phyloP scores from a whole-genome alignment of 2,797 vertebrate genomes.

The Acanthis flammea region DNA sequence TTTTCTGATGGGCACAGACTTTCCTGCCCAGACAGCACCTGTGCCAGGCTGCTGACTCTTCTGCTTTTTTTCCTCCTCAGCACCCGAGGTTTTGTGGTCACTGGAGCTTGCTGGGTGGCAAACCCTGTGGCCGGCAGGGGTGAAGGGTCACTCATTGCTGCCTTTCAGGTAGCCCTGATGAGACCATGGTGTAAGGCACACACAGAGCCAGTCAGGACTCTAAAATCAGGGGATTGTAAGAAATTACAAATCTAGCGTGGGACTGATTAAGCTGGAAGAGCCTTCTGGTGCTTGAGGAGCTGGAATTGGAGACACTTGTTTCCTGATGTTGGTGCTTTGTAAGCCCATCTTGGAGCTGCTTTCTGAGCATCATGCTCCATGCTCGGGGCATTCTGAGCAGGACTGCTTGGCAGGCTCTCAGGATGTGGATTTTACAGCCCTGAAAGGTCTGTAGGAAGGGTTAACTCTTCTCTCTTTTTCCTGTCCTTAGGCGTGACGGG shows the following conservation, averaged over 20 bases:
- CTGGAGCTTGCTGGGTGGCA: background rate
- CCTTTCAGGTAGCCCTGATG: background rate
- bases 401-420: background rate
- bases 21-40: background rate
- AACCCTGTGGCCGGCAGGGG: background rate
- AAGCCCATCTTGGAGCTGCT: background rate
- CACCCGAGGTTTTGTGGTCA: accelerated
- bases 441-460: background rate
- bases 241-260: background rate
- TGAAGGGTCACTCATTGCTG: background rate
- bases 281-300: background rate
- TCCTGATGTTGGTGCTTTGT: background rate
- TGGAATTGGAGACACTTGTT: background rate
- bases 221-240: background rate
- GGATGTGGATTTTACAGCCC: background rate
- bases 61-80: background rate
- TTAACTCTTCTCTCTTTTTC: background rate
- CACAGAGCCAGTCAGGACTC: background rate
- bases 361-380: accelerated
- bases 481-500: slow-evolving; percentile 80
- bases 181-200: background rate
- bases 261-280: background rate
- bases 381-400: background rate
- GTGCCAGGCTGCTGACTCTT: accelerated
- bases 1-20: background rate